A percentile compares a stretch with the other conserved stretches of the same genome.
Evolutionary conservation across 2,113 vertebrate species (phyloP).

Genomic region (Ascaphus truei): DNA sequence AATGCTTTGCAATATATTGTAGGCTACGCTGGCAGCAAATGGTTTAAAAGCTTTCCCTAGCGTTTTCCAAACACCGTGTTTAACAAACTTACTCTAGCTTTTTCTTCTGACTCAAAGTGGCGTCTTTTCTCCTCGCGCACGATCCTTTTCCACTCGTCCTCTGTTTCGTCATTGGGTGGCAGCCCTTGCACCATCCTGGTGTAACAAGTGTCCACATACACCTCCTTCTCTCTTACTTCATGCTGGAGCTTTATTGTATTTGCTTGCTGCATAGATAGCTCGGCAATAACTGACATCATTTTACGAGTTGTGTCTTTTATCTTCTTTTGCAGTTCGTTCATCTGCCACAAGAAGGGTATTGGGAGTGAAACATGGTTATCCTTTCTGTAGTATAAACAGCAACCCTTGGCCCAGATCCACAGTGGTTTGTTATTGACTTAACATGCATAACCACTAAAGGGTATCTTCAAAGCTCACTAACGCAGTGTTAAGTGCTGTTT

Average conservation of each 20-base stretch:
- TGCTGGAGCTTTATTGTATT: constrained; percentile 70
- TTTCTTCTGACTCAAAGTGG: constrained; percentile 57
- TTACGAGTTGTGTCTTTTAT: constrained; percentile 66
- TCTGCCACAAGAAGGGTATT: constrained; percentile 61
- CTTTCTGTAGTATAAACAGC: too few relatives aligned
- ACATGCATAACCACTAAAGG: too few relatives aligned
- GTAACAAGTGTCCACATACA: constrained; percentile 69
- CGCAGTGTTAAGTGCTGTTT: too few relatives aligned
- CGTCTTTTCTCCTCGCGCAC: constrained; percentile 62
- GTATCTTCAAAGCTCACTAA: too few relatives aligned
- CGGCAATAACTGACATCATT: constrained; percentile 75
- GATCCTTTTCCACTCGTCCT: constrained; percentile 67
- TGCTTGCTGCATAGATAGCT: constrained; percentile 82
- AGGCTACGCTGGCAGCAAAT: too few relatives aligned
- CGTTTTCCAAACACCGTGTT: too few relatives aligned
- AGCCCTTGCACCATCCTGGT: constrained; percentile 70
- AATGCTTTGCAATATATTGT: too few relatives aligned
- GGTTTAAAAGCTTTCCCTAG: too few relatives aligned
- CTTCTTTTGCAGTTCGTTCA: constrained; percentile 62
- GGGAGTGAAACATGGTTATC: too few relatives aligned
- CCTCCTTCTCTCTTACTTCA: constrained; percentile 73
- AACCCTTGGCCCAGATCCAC: too few relatives aligned
- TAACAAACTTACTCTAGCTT: constrained; percentile 62
- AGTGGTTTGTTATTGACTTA: too few relatives aligned
- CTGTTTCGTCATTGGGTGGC: constrained; percentile 67